Conservation (phyloP, 2,888 invertebrate species). For the Cyclophora punctaria region DNA sequence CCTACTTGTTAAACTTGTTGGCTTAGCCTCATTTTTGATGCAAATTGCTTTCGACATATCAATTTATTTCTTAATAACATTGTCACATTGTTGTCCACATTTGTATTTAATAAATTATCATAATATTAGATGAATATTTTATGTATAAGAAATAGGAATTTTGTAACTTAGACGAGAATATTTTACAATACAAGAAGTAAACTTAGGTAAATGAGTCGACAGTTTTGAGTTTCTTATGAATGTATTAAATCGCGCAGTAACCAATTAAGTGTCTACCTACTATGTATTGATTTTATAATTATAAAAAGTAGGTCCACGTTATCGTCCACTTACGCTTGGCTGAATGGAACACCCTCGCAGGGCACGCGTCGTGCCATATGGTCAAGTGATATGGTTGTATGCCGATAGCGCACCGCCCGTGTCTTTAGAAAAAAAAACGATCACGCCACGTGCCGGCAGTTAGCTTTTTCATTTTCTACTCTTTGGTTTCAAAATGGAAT, state of each 20-base stretch:
- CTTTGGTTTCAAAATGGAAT: no score
- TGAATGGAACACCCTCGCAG: conserved; percentile 28
- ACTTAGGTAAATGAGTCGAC: no score
- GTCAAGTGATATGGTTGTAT: conserved; percentile 1
- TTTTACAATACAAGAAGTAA: no score
- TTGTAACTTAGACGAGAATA: no score
- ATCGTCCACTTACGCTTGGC: conserved; percentile 30
- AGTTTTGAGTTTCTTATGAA: no score
- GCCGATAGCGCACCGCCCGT: conserved; percentile 3
- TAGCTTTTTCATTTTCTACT: conserved; percentile 26
- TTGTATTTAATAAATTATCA: no score
- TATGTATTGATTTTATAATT: not conserved
- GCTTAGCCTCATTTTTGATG: conserved; percentile 25
- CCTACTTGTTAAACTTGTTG: not conserved
- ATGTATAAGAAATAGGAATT: no score
- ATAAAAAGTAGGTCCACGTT: conserved; percentile 4
- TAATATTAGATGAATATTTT: no score
- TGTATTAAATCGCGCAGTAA: no score
- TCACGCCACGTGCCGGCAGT: conserved; percentile 48
- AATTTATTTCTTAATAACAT: no score
- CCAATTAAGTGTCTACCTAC: no score
- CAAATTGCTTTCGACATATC: conserved; percentile 12
- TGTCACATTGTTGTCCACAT: no score
- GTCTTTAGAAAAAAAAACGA: conserved; percentile 32
- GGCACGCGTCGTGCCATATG: conserved; percentile 37